Evolutionary conservation across 30 jellyfish, hydroid and myxozoan genomes (phyloP).

Genomic region (Nemopilema nomurai): DNA sequence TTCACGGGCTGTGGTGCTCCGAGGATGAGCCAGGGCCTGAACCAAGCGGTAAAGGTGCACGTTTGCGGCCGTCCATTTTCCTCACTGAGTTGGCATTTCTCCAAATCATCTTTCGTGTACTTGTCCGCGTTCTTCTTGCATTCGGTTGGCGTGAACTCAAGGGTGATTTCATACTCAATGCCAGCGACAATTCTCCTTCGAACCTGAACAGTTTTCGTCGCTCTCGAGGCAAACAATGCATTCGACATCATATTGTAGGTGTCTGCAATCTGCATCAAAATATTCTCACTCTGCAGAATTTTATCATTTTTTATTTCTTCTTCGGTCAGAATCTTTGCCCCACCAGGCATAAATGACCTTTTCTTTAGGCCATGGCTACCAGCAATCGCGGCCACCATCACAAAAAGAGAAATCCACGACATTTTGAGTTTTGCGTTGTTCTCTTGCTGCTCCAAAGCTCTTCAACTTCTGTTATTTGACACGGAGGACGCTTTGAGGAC

Average conservation of each 20-base stretch:
- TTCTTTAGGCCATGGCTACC: conserved; percentile 15
- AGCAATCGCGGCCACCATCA: conserved; percentile 15
- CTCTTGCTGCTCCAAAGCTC: background rate
- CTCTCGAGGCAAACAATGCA: conserved; percentile 27
- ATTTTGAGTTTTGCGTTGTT: conserved; percentile 1
- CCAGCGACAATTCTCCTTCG: conserved; percentile 37
- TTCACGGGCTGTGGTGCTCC: conserved; percentile 48
- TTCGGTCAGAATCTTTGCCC: conserved; percentile 13
- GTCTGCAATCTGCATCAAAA: conserved; percentile 27
- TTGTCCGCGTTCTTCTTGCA: conserved; percentile 57
- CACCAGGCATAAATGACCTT: conserved; percentile 33
- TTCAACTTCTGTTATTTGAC: background rate
- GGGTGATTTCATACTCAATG: conserved; percentile 25
- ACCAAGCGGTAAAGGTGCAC: conserved; percentile 53
- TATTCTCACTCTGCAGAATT: conserved; percentile 10
- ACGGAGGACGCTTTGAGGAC: background rate
- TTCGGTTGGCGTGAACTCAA: conserved; percentile 31
- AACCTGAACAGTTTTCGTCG: conserved; percentile 2
- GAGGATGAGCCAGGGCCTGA: conserved; percentile 66
- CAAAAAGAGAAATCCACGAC: conserved; percentile 6
- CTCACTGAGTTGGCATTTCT: conserved; percentile 25
- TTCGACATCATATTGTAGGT: conserved; percentile 38
- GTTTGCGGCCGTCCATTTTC: conserved; percentile 34
- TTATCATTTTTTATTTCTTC: conserved; percentile 32
- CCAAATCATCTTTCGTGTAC: conserved; percentile 29